Evolutionary conservation across 2,888 invertebrate genomes (phyloP).

Genomic region (Rhagonycha lutea): DNA sequence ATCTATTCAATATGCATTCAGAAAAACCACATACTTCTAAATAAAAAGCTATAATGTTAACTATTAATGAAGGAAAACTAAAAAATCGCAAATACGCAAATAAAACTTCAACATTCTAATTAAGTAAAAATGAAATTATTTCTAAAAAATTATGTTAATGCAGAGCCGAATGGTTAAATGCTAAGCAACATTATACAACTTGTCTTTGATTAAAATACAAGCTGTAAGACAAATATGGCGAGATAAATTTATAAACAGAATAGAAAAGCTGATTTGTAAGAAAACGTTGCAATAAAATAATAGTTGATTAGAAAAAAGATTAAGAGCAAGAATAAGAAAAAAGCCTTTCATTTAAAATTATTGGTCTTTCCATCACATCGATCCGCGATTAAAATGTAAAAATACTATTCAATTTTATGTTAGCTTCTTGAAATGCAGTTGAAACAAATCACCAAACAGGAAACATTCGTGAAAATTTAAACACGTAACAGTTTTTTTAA

Average conservation of each 20-base stretch:
- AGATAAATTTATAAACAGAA: constrained; percentile 21
- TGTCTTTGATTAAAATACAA: constrained; percentile 21
- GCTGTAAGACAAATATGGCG: constrained; percentile 26
- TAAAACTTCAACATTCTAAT: constrained; percentile 44
- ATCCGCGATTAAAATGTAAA: not conserved
- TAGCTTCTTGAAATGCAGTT: not conserved
- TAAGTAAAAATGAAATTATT: constrained; percentile 47
- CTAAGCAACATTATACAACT: constrained; percentile 29
- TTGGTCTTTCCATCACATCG: not conserved
- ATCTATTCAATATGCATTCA: constrained; percentile 24
- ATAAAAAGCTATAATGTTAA: constrained; percentile 27
- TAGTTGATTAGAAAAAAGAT: not conserved
- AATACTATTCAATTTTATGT: not conserved
- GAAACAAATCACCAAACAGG: not conserved
- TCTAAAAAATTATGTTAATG: constrained; percentile 44
- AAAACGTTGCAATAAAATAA: constrained; percentile 6
- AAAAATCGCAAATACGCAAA: constrained; percentile 48
- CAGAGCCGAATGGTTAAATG: constrained; percentile 42
- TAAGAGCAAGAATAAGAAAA: not conserved
- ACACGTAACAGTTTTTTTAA: not conserved
- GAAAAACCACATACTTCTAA: constrained; percentile 29
- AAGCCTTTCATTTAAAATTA: constrained; percentile 5
- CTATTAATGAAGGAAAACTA: constrained; percentile 35
- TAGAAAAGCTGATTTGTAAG: constrained; percentile 20
- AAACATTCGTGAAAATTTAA: not conserved